Evolutionary conservation across 2,797 vertebrate species (phyloP).

Genomic region (Spinus pinus): DNA sequence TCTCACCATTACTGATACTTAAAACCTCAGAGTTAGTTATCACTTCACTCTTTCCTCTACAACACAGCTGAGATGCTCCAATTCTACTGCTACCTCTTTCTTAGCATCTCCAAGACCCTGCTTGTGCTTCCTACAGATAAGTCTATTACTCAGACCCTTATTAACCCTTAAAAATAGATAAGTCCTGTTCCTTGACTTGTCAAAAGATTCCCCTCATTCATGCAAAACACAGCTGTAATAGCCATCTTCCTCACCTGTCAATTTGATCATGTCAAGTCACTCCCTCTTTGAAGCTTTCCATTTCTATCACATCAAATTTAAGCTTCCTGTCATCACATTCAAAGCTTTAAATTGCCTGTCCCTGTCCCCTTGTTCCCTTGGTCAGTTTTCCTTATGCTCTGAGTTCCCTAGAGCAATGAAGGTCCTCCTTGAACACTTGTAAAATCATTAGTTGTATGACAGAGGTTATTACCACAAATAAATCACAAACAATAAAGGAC

Average conservation of each 20-base stretch:
- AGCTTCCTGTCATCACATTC: constrained; percentile 25
- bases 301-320: constrained; percentile 40
- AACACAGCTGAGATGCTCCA: not conserved
- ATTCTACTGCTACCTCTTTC: not conserved
- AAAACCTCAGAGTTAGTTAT: not conserved
- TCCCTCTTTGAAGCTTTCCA: constrained; percentile 18
- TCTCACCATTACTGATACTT: not conserved
- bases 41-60: not conserved
- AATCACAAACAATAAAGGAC: constrained; percentile 11
- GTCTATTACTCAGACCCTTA: not conserved
- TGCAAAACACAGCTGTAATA: not conserved
- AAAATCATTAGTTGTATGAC: constrained; percentile 11
- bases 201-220: not conserved
- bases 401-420: not conserved
- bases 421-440: not conserved
- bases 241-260: not conserved
- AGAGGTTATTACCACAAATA: constrained; percentile 26
- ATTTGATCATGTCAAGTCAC: not conserved
- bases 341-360: constrained; percentile 38
- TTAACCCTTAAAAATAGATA: not conserved
- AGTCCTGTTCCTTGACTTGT: not conserved
- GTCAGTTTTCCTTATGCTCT: not conserved
- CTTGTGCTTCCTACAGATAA: not conserved
- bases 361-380: not conserved
- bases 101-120: not conserved